Base-by-base conservation (phyloP, 2,113 vertebrate species). In the Romanogobio albipinnatus region DNA sequence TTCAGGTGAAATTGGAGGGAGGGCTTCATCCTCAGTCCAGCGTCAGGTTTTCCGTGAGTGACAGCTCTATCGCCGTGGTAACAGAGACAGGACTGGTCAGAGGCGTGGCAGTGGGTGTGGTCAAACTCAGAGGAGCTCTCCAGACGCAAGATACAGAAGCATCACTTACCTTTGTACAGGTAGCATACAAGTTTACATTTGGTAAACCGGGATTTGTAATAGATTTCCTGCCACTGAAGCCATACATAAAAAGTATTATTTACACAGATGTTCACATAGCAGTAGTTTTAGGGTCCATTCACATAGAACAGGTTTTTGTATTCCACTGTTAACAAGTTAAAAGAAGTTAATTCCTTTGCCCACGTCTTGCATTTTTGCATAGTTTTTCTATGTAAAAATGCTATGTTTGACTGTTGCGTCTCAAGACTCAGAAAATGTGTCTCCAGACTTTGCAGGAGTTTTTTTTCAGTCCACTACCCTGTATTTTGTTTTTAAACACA, bases 1-100 rank as follows among this genome's bases (percentile, higher is more conserved):
- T 33, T 17, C 87, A 95, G 94, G 92, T 94, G 33, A 93, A 92
- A 89, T 93, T 93, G 11, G 93, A 94, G 88, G 94, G 93, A 2
- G 92, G 94, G 9, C 93, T 93, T 5, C 94, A 95, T 68, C 93
- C 93, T 9, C 93, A 93, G 13, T 93, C 93, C 0, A 87, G 89
- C 74, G 91, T 93, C 64, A 91, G 91, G 45, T 94, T 95, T 89
- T 92, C 90, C 3, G 81, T 93, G 90, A 93, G 86, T 84, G 92
- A 94, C 84, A 86, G 86, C 84, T 92, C 88, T 0, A 90, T 94
- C 43, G 93, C 94, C 47, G 53, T 39, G 22, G 88, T 94, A 8
- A 92, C 91, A 15, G 76, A 86, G 29, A 88, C 87, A 36, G 94
- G 94, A 2, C 92, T 94, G 53, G 91, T 95, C 9, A 92, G 87